Evolutionary conservation across 2,113 vertebrate genomes (phyloP), one percentile per base, ranked within the genome.

Genomic region (Otis tarda): DNA sequence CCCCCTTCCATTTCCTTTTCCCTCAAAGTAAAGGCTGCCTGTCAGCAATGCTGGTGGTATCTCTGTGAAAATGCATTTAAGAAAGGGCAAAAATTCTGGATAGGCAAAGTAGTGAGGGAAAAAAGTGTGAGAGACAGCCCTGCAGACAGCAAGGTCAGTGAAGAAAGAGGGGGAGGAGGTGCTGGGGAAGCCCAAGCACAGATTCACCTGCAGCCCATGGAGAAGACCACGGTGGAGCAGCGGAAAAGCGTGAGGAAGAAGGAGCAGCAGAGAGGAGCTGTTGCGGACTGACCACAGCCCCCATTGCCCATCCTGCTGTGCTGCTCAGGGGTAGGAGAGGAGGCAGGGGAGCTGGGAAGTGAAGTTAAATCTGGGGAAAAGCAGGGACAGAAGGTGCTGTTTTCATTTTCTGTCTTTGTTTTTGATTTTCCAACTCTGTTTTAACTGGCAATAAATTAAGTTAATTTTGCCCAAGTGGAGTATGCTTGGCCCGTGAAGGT

Each of bases 21-120:
- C 14, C 14, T 84, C 78, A 82, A 56, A 75, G 23, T 16, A 65
- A 84, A 74, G 25, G 9, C 37, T 89, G 18, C 15, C 28, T 23
- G 6, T 56, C 39, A 37, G 39, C 2, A 2, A 16, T 0, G 2
- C 6, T 60, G 31, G 8, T 63, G 68, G 7, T 7, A 3, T 16
- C 22, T 57, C n/a, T 35, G 21, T 28, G 52, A 67, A 71, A 63
- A 67, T 9, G 2, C 57, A 23, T 39, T 75, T 71, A 49, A 53
- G 35, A 67, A 71, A 59, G 15, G 8, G 15, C 20, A 75, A 71
- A 67, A 55, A 23, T 33, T 33, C n/a, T 57, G 30, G 30, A 20
- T 10, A 59, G 28, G 37, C 9, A 89, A 41, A 60, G 9, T 5
- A 83, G 6, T 10, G 20, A 85, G 31, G 20, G 20, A 17, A 70